phyloP scores from a whole-genome alignment of 2,888 invertebrate species.

The Drosophila parthenogenetica region DNA sequence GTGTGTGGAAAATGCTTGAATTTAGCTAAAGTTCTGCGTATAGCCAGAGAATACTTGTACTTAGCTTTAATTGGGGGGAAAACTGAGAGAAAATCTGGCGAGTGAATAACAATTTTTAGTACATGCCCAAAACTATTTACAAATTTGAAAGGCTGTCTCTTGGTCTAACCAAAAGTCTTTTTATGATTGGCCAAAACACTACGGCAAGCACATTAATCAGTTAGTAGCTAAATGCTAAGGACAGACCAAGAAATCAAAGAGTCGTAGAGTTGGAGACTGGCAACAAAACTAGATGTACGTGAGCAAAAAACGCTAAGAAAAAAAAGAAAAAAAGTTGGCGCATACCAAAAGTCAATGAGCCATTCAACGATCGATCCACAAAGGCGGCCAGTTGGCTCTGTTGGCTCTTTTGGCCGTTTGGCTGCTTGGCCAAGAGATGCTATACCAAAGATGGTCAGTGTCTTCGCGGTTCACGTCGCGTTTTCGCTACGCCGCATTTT shows the following conservation, averaged over 20 bases:
- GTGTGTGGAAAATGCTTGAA: slow-evolving; percentile 39
- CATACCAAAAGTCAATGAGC: slow-evolving; percentile 80
- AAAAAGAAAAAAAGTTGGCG: slow-evolving; percentile 55
- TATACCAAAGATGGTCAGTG: slow-evolving; percentile 68
- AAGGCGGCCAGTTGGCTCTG: slow-evolving; percentile 20
- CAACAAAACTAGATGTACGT: slow-evolving; percentile 15
- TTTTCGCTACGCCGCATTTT: slow-evolving; percentile 80
- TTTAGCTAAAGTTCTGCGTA: slow-evolving; percentile 9
- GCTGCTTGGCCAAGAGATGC: slow-evolving; percentile 18
- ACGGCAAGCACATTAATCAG: slow-evolving; percentile 72
- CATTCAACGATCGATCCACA: slow-evolving; percentile 76
- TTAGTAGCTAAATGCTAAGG: slow-evolving; percentile 71
- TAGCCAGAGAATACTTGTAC: neutral
- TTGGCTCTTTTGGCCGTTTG: neutral
- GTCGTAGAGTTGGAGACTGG: neutral
- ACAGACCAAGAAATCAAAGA: slow-evolving; percentile 18
- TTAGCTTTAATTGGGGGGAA: slow-evolving; percentile 16
- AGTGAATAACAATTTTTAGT: slow-evolving; percentile 25
- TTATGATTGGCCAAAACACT: slow-evolving; percentile 63
- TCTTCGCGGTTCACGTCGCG: slow-evolving; percentile 37
- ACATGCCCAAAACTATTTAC: slow-evolving; percentile 74
- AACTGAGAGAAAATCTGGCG: slow-evolving; percentile 30
- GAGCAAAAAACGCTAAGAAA: slow-evolving; percentile 11
- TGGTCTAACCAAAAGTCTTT: slow-evolving; percentile 26
- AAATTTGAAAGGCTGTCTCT: slow-evolving; percentile 65